phyloP scores from a whole-genome alignment of 92 coral and sea anemone species.

The Epizoanthus scotinus region DNA sequence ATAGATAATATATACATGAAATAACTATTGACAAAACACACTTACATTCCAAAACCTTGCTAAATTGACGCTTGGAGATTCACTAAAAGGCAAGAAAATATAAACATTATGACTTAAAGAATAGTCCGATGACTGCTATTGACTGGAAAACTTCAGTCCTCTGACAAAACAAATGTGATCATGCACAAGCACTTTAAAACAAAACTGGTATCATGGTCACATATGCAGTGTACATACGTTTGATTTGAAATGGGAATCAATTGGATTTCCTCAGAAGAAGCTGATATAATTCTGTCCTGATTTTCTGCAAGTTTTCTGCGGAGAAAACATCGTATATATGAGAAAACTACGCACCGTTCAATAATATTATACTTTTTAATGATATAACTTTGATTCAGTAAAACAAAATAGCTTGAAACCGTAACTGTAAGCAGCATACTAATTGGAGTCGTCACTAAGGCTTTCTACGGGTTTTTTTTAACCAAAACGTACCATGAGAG shows the following conservation, averaged over 20 bases:
- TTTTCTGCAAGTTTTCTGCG: background rate
- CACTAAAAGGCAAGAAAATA: background rate
- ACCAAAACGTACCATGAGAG: too few species aligned
- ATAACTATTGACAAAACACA: background rate
- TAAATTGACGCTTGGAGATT: background rate
- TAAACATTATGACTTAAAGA: too few species aligned
- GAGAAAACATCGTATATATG: background rate
- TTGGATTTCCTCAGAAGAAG: background rate
- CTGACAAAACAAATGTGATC: too few species aligned
- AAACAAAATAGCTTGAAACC: background rate
- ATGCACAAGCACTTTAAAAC: too few species aligned
- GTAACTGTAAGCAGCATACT: too few species aligned
- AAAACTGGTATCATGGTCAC: too few species aligned
- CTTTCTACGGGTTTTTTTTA: too few species aligned
- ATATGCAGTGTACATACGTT: background rate
- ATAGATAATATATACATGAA: background rate
- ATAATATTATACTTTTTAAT: background rate
- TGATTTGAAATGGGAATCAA: background rate
- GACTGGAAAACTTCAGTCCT: too few species aligned
- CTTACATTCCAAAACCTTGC: constrained; percentile 38
- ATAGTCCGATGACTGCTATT: too few species aligned
- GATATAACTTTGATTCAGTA: background rate
- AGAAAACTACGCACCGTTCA: too few species aligned
- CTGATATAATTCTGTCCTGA: background rate
- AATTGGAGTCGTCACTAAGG: too few species aligned